phyloP scores from a whole-genome alignment of 1,140 invertebrate species.

The Cylas formicarius region DNA sequence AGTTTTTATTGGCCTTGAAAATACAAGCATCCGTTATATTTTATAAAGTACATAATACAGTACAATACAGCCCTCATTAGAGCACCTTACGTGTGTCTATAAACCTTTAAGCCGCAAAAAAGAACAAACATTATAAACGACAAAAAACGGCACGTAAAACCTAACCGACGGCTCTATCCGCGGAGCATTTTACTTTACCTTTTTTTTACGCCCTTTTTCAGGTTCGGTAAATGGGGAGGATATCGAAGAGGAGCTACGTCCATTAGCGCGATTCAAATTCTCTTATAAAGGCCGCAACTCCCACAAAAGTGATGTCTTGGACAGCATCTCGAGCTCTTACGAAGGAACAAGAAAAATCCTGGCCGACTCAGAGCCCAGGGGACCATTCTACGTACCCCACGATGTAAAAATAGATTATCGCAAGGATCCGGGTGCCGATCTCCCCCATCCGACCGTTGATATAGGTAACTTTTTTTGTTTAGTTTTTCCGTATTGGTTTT shows the following conservation, averaged over 20 bases:
- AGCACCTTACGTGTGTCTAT: too few relatives aligned
- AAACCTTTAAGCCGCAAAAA: too few relatives aligned
- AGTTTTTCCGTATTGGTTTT: too few relatives aligned
- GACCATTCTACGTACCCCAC: slow-evolving; percentile 35
- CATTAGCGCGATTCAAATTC: slow-evolving; percentile 24
- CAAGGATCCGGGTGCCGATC: slow-evolving; percentile 28
- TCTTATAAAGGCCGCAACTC: slow-evolving; percentile 28
- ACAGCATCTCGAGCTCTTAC: slow-evolving; percentile 48
- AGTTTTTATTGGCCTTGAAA: too few relatives aligned
- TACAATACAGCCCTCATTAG: too few relatives aligned
- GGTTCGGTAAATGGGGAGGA: slow-evolving; percentile 9
- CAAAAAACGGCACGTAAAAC: too few relatives aligned
- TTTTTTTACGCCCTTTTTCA: too few relatives aligned
- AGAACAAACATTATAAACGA: too few relatives aligned
- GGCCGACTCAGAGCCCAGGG: slow-evolving; percentile 40
- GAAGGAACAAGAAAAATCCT: slow-evolving; percentile 43
- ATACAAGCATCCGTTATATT: too few relatives aligned
- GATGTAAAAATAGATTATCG: slow-evolving; percentile 31
- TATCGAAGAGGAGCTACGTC: slow-evolving; percentile 18
- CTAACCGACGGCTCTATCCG: too few relatives aligned
- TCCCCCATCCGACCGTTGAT: slow-evolving; percentile 42
- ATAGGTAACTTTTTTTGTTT: slow-evolving; percentile 30
- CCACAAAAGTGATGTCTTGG: slow-evolving; percentile 42
- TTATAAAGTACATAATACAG: too few relatives aligned
- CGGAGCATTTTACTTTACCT: too few relatives aligned